A percentile compares a stretch with the other conserved stretches of the same genome.
Conservation (phyloP, 2,797 vertebrate genomes). For the Pseudomugil gertrudae region DNA sequence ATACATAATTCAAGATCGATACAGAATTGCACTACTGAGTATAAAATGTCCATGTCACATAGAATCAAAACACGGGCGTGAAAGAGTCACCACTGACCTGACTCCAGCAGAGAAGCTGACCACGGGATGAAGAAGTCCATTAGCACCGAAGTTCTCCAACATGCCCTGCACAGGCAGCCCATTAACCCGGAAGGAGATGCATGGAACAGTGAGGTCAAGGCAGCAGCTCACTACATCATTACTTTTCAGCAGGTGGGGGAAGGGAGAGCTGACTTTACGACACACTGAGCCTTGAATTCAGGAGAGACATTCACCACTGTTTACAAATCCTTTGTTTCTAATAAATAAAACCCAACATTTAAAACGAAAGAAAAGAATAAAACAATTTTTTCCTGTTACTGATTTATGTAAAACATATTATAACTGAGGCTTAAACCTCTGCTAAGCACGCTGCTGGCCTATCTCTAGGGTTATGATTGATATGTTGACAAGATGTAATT, state of each 20-base stretch:
- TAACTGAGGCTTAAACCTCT: neutral
- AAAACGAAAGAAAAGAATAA: neutral
- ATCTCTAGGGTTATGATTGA: neutral
- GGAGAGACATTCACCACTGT: conserved; percentile 8
- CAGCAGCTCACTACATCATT: conserved; percentile 96
- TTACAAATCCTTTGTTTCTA: neutral
- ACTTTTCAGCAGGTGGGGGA: conserved; percentile 87
- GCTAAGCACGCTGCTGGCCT: neutral
- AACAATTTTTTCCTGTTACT: neutral
- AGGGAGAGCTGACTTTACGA: conserved; percentile 89
- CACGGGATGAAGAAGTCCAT: conserved; percentile 91
- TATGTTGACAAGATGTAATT: neutral
- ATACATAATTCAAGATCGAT: too few species aligned
- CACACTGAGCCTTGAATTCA: conserved; percentile 86
- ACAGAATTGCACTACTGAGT: neutral
- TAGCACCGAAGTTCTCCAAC: conserved; percentile 91
- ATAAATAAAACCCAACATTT: neutral
- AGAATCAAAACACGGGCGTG: neutral
- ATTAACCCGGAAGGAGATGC: conserved; percentile 95
- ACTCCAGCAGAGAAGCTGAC: conserved; percentile 96
- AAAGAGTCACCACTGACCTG: conserved; percentile 82
- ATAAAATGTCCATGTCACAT: neutral
- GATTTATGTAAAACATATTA: neutral
- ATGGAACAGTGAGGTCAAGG: conserved; percentile 88
- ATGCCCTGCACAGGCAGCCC: conserved; percentile 97